A percentile compares a stretch with the other conserved stretches of the same genome.
These are phyloP conservation scores for Himalopsyche phryganea DNA, from an alignment of 1,140 invertebrate species.

Conservation along the genomic window DNA sequence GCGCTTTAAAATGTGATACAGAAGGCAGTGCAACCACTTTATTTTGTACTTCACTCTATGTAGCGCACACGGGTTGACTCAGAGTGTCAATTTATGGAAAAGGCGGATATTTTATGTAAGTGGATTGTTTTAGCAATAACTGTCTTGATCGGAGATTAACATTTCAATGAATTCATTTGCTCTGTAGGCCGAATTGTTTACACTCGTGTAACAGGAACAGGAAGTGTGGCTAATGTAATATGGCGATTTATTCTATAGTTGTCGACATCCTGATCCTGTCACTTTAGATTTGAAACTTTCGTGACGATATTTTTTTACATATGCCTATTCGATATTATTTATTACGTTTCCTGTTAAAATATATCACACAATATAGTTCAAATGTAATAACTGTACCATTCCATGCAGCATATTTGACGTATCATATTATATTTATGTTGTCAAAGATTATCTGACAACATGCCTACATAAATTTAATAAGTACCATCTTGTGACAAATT, in stretches of 20 bases:
- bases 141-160: not conserved
- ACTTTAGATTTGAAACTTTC: slow-evolving; percentile 17
- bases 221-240: slow-evolving; percentile 21
- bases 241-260: slow-evolving; percentile 19
- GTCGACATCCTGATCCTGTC: slow-evolving; percentile 27
- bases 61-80: slow-evolving; percentile 4
- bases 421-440: not conserved
- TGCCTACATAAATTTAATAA: not conserved
- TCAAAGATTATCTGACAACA: not conserved
- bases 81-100: not conserved
- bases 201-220: slow-evolving; percentile 23
- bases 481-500: too few relatives aligned
- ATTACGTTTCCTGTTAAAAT: not conserved
- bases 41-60: slow-evolving; percentile 9
- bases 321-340: not conserved
- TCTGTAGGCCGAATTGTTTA: slow-evolving; percentile 11
- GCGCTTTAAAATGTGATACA: slow-evolving; percentile 14
- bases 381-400: not conserved
- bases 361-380: not conserved
- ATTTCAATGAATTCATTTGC: not conserved
- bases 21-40: slow-evolving; percentile 21
- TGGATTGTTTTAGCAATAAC: not conserved
- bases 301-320: slow-evolving; percentile 2
- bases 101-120: not conserved
- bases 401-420: not conserved